phyloP scores from a whole-genome alignment of 2,888 invertebrate genomes.

The Syritta pipiens region DNA sequence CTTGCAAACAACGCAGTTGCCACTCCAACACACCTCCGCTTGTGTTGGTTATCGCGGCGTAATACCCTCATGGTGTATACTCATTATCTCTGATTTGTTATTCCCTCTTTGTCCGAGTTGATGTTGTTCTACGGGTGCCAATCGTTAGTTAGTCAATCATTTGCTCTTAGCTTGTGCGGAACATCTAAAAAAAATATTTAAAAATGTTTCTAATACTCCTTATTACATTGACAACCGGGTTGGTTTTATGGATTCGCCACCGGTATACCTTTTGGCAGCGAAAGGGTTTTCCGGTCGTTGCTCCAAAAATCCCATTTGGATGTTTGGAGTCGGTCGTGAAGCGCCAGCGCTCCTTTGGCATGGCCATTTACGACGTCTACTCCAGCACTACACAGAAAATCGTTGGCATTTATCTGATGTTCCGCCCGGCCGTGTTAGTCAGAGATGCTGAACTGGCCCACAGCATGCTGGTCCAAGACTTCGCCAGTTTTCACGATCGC shows the following conservation, averaged over 20 bases:
- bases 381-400: constrained; percentile 76
- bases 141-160: constrained; percentile 1
- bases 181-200: constrained; percentile 34
- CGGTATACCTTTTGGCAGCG: constrained; percentile 76
- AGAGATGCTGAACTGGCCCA: constrained; percentile 83
- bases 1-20: too few species aligned
- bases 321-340: constrained; percentile 81
- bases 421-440: constrained; percentile 83
- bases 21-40: too few species aligned
- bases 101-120: not conserved
- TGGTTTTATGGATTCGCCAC: constrained; percentile 74
- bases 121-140: not conserved
- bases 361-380: constrained; percentile 83
- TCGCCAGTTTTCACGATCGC: constrained; percentile 84
- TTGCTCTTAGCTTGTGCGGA: constrained; percentile 78
- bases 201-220: constrained; percentile 31
- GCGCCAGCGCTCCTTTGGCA: constrained; percentile 82
- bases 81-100: too few species aligned
- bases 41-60: too few species aligned
- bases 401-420: constrained; percentile 83
- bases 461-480: constrained; percentile 83
- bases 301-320: constrained; percentile 83
- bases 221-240: constrained; percentile 34
- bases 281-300: constrained; percentile 78
- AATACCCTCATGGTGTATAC: not conserved